Evolutionary conservation across 1,140 invertebrate species (phyloP).

Genomic region (Cydia strobilella): DNA sequence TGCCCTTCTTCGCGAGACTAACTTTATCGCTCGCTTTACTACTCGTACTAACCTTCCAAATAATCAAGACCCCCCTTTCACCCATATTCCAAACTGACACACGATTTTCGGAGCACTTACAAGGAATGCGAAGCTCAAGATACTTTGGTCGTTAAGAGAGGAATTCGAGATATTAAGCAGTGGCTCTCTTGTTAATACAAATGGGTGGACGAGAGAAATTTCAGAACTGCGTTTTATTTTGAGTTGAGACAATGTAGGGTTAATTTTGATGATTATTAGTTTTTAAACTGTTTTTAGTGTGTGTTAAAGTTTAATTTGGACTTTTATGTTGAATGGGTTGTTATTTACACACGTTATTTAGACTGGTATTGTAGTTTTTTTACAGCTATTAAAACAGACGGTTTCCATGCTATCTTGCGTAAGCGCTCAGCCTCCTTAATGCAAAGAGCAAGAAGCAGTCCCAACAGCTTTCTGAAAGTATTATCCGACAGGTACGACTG

Average conservation of each 20-base stretch:
- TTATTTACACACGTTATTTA: too few relatives aligned
- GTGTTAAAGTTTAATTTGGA: neutral
- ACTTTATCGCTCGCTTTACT: conserved; percentile 74
- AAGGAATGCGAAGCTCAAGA: conserved; percentile 40
- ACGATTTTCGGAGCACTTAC: conserved; percentile 37
- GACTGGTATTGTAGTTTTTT: too few relatives aligned
- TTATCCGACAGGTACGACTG: too few relatives aligned
- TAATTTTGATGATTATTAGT: neutral
- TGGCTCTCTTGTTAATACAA: conserved; percentile 67
- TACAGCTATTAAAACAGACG: too few relatives aligned
- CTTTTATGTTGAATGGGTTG: too few relatives aligned
- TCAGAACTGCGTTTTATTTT: conserved; percentile 23
- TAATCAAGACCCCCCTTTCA: conserved; percentile 41
- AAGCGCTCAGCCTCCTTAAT: too few relatives aligned
- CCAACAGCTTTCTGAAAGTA: too few relatives aligned
- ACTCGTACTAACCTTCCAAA: conserved; percentile 54
- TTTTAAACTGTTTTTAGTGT: neutral
- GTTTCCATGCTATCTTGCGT: too few relatives aligned
- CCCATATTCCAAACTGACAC: conserved; percentile 23
- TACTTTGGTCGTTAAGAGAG: conserved; percentile 55
- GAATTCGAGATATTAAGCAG: conserved; percentile 74
- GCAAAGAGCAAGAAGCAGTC: too few relatives aligned
- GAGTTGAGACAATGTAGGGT: conserved; percentile 10
- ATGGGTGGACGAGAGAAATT: conserved; percentile 55
- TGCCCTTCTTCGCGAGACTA: conserved; percentile 69